Base-by-base conservation (phyloP, 2,797 vertebrate genomes). In the Notamacropus eugenii region DNA sequence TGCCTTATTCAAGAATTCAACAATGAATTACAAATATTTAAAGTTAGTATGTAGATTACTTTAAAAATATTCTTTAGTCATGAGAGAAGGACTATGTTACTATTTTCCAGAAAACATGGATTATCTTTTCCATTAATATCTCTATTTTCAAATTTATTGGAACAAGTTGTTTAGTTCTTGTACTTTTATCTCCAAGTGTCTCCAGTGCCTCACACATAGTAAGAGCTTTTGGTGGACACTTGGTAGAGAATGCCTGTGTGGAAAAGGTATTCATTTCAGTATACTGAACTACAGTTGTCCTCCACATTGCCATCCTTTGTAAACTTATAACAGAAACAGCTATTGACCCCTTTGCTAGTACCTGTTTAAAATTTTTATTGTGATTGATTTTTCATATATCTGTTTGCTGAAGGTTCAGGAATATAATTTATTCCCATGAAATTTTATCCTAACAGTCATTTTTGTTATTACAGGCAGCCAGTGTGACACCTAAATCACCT, bases 401-500 rank as follows among this genome's bases (percentile, higher is more conserved):
- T 98, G 97, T 96, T 97, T 98, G 95, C 97, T 97, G 97, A 96
- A 95, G 97, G 92, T 94, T 98, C 95, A 34, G 16, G 95, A 16
- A 94, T 98, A 62, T 96, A 95, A 95, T 94, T 40, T 97, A 54
- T 55, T 46, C 93, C 0, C 95, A 90, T 98, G 97, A 97, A 98
- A 92, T 96, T 55, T 57, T 96, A 52, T 93, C 91, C 97, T 98
- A 97, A 98, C 97, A 94, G 92, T 93, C 97, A 96, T 98, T 98
- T 95, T 98, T 97, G 98, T 98, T 98, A 93, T 97, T 97, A 74
- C 99, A 99, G 99, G 99, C 98, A 54, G 98, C 99, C 97, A 99
- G 98, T 96, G 96, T 99, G 98, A 99, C 99, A 95, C 98, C 98
- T 91, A 99, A 99, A 97, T 99, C 98, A 91, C 99, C 99, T 31